A percentile compares a stretch with the other conserved stretches of the same genome.
Evolutionary conservation across 2,888 invertebrate species (phyloP).

Genomic region (Lamellibrachia columna): DNA sequence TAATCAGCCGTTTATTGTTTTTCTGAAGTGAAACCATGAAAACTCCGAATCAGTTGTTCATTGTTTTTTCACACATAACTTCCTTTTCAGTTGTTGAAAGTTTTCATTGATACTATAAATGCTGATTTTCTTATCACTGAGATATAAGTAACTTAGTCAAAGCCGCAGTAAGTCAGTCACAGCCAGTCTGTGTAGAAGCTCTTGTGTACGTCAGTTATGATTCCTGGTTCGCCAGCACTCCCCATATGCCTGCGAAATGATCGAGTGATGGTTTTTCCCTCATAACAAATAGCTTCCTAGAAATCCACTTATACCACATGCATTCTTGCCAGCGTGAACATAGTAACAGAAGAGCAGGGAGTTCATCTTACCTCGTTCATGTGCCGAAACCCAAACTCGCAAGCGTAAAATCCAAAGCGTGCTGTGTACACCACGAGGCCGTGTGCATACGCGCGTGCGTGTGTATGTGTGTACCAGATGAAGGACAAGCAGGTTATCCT

Average conservation of each 20-base stretch:
- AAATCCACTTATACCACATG: background rate
- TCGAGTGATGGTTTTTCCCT: background rate
- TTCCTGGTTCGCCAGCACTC: background rate
- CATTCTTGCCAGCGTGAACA: background rate
- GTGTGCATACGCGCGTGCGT: background rate
- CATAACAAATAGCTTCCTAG: background rate
- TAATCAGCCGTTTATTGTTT: background rate
- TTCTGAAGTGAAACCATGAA: background rate
- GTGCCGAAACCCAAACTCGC: background rate
- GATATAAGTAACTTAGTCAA: background rate
- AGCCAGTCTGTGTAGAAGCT: background rate
- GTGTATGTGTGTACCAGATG: background rate
- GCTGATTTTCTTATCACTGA: background rate
- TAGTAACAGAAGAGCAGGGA: background rate
- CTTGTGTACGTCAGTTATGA: background rate
- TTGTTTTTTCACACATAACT: background rate
- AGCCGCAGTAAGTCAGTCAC: background rate
- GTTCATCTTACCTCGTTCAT: background rate
- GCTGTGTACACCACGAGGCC: background rate
- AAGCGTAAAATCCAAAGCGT: background rate
- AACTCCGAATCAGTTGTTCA: background rate
- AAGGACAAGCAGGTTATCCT: background rate
- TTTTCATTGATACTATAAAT: background rate
- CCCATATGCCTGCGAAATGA: background rate
- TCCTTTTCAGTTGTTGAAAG: background rate